Evolutionary conservation across 2,888 invertebrate genomes (phyloP), one percentile per base, ranked within the genome.

Genomic region (Lamproptera curius): DNA sequence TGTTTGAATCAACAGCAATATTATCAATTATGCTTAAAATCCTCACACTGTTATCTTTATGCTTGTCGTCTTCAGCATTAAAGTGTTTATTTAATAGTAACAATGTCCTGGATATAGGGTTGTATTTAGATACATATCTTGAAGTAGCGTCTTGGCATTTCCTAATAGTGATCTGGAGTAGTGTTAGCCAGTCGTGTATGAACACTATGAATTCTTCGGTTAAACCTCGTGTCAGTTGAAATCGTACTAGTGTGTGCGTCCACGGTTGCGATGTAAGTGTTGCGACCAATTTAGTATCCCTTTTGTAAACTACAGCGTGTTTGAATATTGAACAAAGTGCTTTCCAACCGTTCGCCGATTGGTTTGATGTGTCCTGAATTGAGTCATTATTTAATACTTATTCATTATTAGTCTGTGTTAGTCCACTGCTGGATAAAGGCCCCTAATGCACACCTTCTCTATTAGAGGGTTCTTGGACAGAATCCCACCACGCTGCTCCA

Each of bases 241-340:
- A 87, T 45, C 78, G 71, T 59, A 86, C 69, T 1, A 87, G 58
- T 0, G 70, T 73, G 56, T 80, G 76, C 0, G 82, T 85, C 86
- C 86, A 86, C 0, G 84, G 80, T 54, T 87, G 86, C 0, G 78
- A 76, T 1, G 83, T 82, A 0, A 86, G 61, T 1, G 63, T 70
- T 1, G 76, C 73, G 0, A 79, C 73, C 2, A 87, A 47, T 42
- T 71, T 75, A 1, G 74, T 59, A 43, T 86, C 85, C 46, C 76
- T 76, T 56, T 75, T 79, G 1, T 68, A 61, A 0, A 72, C 59
- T 9, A 84, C 73, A 1, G 83, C 82, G 56, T 86, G 72, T 63
- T 78, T 82, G 59, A 81, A 85, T 28, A 87, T 72, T 0, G 84
- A 64, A 40, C 71, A 75, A 4, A 87, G 56, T 0, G 84, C 76